These are phyloP conservation scores for Caenorhabditis latens DNA, from an alignment of 1,140 invertebrate species.

Conservation along the genomic window DNA sequence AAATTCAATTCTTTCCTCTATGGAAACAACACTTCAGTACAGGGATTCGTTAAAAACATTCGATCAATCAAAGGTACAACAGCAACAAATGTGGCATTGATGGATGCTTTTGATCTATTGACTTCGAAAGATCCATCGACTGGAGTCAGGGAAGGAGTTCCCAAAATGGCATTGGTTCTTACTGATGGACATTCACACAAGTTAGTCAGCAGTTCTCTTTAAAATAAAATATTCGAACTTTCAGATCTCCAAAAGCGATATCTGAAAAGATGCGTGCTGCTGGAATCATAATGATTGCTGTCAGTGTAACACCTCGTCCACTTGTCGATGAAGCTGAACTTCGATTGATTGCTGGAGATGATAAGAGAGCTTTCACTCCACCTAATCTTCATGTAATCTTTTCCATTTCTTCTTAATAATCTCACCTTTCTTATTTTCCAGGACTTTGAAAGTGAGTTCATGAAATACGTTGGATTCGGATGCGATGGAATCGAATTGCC, in stretches of 20 bases:
- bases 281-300: constrained; percentile 60
- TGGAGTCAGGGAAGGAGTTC: constrained; percentile 69
- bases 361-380: constrained; percentile 73
- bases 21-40: constrained; percentile 72
- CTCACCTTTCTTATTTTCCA: constrained; percentile 59
- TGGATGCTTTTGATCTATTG: constrained; percentile 71
- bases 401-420: not conserved
- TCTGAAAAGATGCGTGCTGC: constrained; percentile 34
- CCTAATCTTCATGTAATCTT: constrained; percentile 65
- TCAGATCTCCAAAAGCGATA: constrained; percentile 71
- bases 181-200: constrained; percentile 74
- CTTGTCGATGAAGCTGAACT: constrained; percentile 73
- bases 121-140: constrained; percentile 66
- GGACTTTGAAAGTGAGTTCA: constrained; percentile 72
- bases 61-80: constrained; percentile 76
- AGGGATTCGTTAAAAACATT: constrained; percentile 60
- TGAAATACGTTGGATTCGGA: constrained; percentile 76
- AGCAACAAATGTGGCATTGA: constrained; percentile 72
- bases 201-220: constrained; percentile 57
- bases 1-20: constrained; percentile 72
- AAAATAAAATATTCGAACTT: constrained; percentile 48
- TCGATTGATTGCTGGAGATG: constrained; percentile 69
- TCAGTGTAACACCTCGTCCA: constrained; percentile 59
- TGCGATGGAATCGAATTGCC: constrained; percentile 73
- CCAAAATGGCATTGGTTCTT: constrained; percentile 73